Percentiles rank a stretch among this genome's conserved stretches.
Conservation (phyloP, 2,113 vertebrate genomes). For the Crocuta crocuta region DNA sequence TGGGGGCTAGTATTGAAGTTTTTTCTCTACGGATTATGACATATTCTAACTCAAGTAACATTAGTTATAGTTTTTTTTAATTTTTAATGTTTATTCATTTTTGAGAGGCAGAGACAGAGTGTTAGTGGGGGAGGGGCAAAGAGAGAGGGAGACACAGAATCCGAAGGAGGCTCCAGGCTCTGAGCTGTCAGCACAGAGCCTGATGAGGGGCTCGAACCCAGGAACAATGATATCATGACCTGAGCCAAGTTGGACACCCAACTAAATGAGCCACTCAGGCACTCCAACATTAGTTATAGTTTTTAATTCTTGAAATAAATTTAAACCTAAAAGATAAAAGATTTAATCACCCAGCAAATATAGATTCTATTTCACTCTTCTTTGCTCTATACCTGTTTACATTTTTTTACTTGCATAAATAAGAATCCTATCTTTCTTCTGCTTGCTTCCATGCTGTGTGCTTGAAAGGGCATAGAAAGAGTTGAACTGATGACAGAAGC, state of each 20-base stretch:
- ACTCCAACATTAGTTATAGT: not conserved
- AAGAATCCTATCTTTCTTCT: not conserved
- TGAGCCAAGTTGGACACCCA: too few relatives aligned
- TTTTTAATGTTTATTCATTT: too few relatives aligned
- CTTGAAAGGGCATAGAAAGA: not conserved
- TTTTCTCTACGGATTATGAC: not conserved
- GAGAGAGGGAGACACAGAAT: too few relatives aligned
- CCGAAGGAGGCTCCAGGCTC: too few relatives aligned
- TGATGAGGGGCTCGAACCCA: too few relatives aligned
- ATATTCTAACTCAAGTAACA: not conserved
- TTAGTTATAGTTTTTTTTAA: not conserved
- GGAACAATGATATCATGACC: too few relatives aligned
- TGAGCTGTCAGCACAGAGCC: too few relatives aligned
- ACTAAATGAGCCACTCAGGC: too few relatives aligned
- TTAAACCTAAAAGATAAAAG: not conserved
- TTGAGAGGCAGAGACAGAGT: too few relatives aligned
- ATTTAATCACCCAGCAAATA: not conserved
- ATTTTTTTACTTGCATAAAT: not conserved
- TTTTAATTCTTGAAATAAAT: constrained; percentile 36
- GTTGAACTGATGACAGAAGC: not conserved
- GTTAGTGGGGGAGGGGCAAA: too few relatives aligned
- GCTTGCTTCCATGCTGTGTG: not conserved
- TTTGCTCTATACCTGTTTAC: not conserved
- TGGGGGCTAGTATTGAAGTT: not conserved
- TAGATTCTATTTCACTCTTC: not conserved